Base-by-base conservation (phyloP, 2,888 invertebrate genomes). In the Xestia ashworthii region DNA sequence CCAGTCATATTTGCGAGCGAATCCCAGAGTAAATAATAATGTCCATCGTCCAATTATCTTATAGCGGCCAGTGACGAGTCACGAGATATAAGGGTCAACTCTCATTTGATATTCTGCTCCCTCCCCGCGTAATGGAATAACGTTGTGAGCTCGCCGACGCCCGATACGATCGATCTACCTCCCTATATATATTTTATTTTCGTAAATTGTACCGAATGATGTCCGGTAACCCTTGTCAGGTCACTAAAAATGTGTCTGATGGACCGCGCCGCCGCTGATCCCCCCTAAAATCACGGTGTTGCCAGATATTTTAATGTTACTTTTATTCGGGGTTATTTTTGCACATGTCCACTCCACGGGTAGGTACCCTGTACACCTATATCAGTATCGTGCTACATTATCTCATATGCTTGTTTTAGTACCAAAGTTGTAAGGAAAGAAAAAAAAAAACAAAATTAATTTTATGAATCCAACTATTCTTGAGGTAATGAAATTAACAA, bases 101-200 rank as follows among this genome's bases (percentile, higher is more conserved):
- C 94, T 94, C 94, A 95, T 95, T 94, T 93, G 88, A 95, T 94
- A 96, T 96, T 95, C 95, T 91, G 89, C 91, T 91, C 87, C 91
- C 93, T 90, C 91, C 91, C 91, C 89, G 85, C 90, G 91, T 96
- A 96, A 96, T 96, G 96, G 96, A 95, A 96, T 95, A 96, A 93
- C 94, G 95, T 88, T 95, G 96, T 95, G 96, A 93, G 90, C 87
- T 89, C 89, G 89, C 90, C 89, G 88, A 89, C 90, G 91, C 90
- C 89, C 90, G 91, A 90, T 90, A 91, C 90, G 92, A 94, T 95
- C 94, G 93, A 95, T 95, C 93, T 94, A 87, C 87, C 83, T 80
- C 80, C 88, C 86, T 88, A 89, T 92, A 94, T 92, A 93, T 95
- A 95, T 95, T 95, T 96, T 95, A 96, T 95, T 95, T 94, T 93